These are phyloP conservation scores for Xylota sylvarum DNA, from an alignment of 2,888 invertebrate species.

Conservation along the genomic window DNA sequence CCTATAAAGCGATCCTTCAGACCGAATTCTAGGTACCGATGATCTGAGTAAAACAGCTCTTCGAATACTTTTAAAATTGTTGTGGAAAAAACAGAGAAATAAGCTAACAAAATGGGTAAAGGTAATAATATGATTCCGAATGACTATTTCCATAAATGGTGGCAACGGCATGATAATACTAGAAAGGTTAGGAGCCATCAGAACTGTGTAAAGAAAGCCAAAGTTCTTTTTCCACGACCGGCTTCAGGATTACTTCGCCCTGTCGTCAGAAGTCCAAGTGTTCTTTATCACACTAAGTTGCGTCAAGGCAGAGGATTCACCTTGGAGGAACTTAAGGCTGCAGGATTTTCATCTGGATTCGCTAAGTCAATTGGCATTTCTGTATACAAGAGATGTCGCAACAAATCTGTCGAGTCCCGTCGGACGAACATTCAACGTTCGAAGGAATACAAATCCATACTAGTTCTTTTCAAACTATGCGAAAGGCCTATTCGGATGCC, in stretches of 20 bases:
- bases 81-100: constrained; percentile 78
- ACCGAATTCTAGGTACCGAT: no score
- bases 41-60: background rate
- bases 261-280: constrained; percentile 96
- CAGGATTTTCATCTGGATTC: constrained; percentile 91
- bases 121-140: constrained; percentile 99
- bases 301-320: constrained; percentile 98
- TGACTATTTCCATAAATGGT: constrained; percentile 99
- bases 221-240: constrained; percentile 96
- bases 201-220: constrained; percentile 96
- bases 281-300: constrained; percentile 97
- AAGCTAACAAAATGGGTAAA: constrained; percentile 89
- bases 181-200: constrained; percentile 95
- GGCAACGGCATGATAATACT: constrained; percentile 98
- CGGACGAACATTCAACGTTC: constrained; percentile 97
- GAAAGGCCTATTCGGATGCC: constrained; percentile 96
- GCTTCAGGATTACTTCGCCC: constrained; percentile 95
- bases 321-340: constrained; percentile 94
- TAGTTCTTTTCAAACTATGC: constrained; percentile 96
- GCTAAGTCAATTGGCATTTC: constrained; percentile 97
- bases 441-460: constrained; percentile 97
- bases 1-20: no score
- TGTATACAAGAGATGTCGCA: constrained; percentile 97
- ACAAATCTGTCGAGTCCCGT: constrained; percentile 97
- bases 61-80: constrained; percentile 58